These are phyloP conservation scores for Nicator chloris DNA, from an alignment of 2,113 vertebrate species.

Conservation along the genomic window DNA sequence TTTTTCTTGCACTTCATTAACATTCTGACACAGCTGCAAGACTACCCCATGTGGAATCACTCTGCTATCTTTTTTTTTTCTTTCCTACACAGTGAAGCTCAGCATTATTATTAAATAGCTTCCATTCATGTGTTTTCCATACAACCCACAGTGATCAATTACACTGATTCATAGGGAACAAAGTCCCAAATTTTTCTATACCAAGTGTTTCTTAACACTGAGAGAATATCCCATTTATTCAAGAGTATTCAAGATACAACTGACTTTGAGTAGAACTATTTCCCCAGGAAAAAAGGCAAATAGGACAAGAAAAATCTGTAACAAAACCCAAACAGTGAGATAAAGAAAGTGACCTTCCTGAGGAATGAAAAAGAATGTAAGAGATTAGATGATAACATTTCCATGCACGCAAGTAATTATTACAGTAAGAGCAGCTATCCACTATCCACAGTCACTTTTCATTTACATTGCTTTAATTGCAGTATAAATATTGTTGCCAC, in stretches of 20 bases:
- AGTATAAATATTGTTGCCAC: neutral
- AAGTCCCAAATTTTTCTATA: neutral
- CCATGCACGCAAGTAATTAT: neutral
- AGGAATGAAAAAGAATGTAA: neutral
- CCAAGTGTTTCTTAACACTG: neutral
- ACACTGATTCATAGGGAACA: neutral
- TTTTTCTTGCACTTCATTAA: slow-evolving; percentile 60
- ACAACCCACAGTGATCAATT: neutral
- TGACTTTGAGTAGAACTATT: neutral
- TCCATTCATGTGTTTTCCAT: slow-evolving; percentile 36
- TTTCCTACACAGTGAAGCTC: neutral
- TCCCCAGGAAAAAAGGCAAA: neutral
- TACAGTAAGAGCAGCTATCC: neutral
- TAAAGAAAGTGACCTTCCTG: neutral
- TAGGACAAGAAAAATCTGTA: neutral
- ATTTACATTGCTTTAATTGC: neutral
- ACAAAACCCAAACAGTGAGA: neutral
- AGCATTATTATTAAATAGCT: slow-evolving; percentile 14
- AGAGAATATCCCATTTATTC: neutral
- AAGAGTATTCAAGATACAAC: neutral
- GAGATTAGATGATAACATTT: neutral
- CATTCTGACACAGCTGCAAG: slow-evolving; percentile 45
- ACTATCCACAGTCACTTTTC: neutral
- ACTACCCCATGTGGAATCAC: slow-evolving; percentile 30
- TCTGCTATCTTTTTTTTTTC: slow-evolving; percentile 6